Evolutionary conservation across 2,113 vertebrate species (phyloP), one percentile per base, ranked within the genome.

Genomic region (Malurus elegans): DNA sequence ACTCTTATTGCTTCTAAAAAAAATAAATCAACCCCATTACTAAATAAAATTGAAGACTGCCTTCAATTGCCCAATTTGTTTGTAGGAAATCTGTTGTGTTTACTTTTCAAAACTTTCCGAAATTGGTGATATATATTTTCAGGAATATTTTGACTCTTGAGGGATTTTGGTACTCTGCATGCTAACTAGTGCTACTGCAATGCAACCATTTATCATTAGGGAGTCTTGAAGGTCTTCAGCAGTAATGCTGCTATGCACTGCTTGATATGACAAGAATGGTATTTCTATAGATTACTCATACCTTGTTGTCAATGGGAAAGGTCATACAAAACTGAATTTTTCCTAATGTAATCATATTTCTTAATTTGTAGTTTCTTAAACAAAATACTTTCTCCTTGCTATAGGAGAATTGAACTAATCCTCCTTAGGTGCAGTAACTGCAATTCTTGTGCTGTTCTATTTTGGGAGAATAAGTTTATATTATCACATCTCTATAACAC

Each of bases 11-110:
- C 44, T 90, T 92, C 65, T 64, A 42, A 90, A 79, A 90, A 91
- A 81, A 93, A 92, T 73, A 94, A 98, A 96, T 82, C 92, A 89
- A 29, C 76, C 15, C 19, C 4, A 48, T 96, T 94, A 85, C 47
- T 34, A 94, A 96, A 94, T 87, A 86, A 93, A 94, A 95, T 94
- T 90, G 91, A 94, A 96, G 93, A 79, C 76, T 67, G 14, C 47
- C 73, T 97, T 95, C 73, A 85, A 14, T 89, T 79, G 85, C 84
- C 89, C 20, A 3, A 45, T 95, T 93, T 96, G 74, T 95, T 97
- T 92, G 95, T 95, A 82, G 90, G 95, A 95, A 94, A 93, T 97
- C 79, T 86, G 51, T 96, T 95, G 79, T 91, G 81, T 96, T 96
- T 97, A 88, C 67, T 81, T 84, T 89, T 71, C 45, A 91, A 74